These are phyloP conservation scores for Nannoperca obscura DNA, from an alignment of 2,797 vertebrate species.

Conservation along the genomic window DNA sequence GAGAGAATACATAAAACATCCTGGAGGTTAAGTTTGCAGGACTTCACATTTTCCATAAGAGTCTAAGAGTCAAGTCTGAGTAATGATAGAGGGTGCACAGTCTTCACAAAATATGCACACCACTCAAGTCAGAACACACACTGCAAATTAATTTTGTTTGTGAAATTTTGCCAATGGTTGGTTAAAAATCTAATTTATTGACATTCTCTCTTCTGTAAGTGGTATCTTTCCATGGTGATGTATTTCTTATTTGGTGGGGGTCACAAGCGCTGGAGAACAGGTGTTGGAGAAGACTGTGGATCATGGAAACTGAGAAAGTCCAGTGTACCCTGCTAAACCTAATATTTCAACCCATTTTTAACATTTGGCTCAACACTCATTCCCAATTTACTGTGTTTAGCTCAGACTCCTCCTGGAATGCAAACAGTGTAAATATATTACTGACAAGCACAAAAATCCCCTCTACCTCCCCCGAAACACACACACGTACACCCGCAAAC, in stretches of 20 bases:
- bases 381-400: constrained; percentile 85
- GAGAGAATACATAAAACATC: constrained; percentile 70
- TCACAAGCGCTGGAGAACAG: constrained; percentile 57
- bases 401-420: constrained; percentile 79
- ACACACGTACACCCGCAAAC: constrained; percentile 22
- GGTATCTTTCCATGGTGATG: constrained; percentile 40
- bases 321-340: constrained; percentile 52
- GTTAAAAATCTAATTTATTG: constrained; percentile 57
- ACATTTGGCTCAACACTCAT: constrained; percentile 75
- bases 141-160: constrained; percentile 53
- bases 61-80: constrained; percentile 54
- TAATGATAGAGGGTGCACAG: constrained; percentile 34
- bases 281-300: constrained; percentile 49
- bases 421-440: constrained; percentile 81
- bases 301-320: constrained; percentile 62
- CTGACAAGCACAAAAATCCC: constrained; percentile 71
- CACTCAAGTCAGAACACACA: constrained; percentile 34
- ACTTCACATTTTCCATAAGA: constrained; percentile 63
- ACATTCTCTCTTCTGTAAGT: constrained; percentile 44
- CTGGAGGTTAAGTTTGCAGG: constrained; percentile 60
- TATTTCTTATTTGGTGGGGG: constrained; percentile 53
- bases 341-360: constrained; percentile 75
- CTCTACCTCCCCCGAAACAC: constrained; percentile 59
- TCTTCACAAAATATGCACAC: constrained; percentile 51
- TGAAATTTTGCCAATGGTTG: constrained; percentile 22